Evolutionary conservation across 2,113 vertebrate species (phyloP).

Genomic region (Typhlomys cinereus): DNA sequence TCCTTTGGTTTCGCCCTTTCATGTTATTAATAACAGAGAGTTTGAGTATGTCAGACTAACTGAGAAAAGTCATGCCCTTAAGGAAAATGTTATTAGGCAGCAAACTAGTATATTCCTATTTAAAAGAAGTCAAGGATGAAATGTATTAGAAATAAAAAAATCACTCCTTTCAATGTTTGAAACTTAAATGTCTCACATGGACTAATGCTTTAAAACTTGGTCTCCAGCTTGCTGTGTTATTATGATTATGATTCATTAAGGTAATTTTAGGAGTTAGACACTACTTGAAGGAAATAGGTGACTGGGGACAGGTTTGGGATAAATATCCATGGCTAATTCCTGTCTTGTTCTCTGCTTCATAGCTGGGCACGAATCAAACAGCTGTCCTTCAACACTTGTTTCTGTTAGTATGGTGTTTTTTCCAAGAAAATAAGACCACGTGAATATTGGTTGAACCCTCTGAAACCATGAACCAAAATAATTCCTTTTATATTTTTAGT

Average conservation of each 20-base stretch:
- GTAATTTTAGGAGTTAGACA: background rate
- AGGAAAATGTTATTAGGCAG: background rate
- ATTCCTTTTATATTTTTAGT: background rate
- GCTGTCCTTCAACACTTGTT: too few relatives aligned
- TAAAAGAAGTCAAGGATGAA: background rate
- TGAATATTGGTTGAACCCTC: background rate
- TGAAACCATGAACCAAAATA: background rate
- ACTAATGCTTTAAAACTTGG: background rate
- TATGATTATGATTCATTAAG: too few relatives aligned
- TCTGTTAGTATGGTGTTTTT: background rate
- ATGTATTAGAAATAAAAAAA: background rate
- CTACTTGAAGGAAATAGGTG: background rate
- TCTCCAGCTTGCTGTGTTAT: too few relatives aligned
- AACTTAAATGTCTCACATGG: background rate
- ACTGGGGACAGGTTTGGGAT: background rate
- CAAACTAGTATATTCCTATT: background rate
- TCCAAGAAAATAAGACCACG: background rate
- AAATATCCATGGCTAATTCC: background rate
- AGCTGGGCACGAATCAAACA: background rate
- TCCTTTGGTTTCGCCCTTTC: background rate
- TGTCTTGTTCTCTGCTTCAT: background rate
- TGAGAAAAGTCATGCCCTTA: background rate
- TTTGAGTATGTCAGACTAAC: background rate
- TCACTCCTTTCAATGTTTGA: background rate
- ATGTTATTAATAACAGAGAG: background rate